A percentile compares a stretch with the other conserved stretches of the same genome.
phyloP scores from a whole-genome alignment of 2,888 invertebrate genomes.

The Atrina japonica region DNA sequence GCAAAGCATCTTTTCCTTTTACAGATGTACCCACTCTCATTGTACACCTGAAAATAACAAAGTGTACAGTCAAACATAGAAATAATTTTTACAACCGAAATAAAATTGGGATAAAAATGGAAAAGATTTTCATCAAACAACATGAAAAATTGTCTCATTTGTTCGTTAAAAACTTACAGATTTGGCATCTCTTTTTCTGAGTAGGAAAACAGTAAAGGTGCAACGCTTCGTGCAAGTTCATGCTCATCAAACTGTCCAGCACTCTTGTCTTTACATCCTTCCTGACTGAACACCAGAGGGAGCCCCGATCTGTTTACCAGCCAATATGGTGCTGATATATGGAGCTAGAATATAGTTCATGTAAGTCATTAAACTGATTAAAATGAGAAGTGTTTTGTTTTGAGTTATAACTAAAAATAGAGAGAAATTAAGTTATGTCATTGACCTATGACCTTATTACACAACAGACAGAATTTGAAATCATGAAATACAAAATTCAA shows the following conservation, averaged over 20 bases:
- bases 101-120: too few species aligned
- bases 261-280: constrained; percentile 82
- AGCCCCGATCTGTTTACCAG: constrained; percentile 97
- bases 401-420: too few species aligned
- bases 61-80: too few species aligned
- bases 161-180: constrained; percentile 72
- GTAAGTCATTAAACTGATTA: background rate
- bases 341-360: constrained; percentile 82
- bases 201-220: constrained; percentile 96
- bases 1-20: constrained; percentile 80
- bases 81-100: too few species aligned
- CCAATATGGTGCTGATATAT: constrained; percentile 94
- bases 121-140: too few species aligned
- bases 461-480: too few species aligned
- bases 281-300: constrained; percentile 96
- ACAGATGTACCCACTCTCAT: constrained; percentile 88
- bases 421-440: background rate
- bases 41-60: constrained; percentile 71
- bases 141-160: too few species aligned
- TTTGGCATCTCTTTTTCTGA: constrained; percentile 89
- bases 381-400: too few species aligned
- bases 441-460: background rate
- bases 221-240: constrained; percentile 94
- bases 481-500: too few species aligned
- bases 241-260: constrained; percentile 96